Evolutionary conservation across 2,113 vertebrate species (phyloP).

Genomic region (Podarcis raffonei): DNA sequence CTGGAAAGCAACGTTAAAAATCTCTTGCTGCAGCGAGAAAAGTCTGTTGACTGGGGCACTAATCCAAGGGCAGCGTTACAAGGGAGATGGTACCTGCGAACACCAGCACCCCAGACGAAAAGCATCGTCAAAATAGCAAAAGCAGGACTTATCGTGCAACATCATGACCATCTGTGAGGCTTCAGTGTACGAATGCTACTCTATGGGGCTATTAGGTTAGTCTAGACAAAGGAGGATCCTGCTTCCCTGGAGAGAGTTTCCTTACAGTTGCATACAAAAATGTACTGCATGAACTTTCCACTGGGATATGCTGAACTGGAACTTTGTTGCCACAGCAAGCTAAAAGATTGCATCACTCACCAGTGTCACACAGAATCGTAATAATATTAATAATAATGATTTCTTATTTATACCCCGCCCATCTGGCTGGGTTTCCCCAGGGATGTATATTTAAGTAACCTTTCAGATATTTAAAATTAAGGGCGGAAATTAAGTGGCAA

Average conservation of each 20-base stretch:
- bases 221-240: background rate
- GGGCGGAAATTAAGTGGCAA: background rate
- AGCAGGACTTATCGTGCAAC: background rate
- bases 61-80: background rate
- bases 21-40: background rate
- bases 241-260: background rate
- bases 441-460: too few relatives aligned
- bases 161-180: background rate
- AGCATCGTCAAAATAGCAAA: background rate
- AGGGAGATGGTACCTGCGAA: background rate
- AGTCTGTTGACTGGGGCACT: background rate
- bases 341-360: background rate
- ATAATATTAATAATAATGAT: too few relatives aligned
- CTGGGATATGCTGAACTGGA: background rate
- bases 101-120: background rate
- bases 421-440: too few relatives aligned
- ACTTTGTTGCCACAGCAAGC: background rate
- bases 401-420: too few relatives aligned
- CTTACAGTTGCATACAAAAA: background rate
- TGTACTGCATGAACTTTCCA: background rate
- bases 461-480: too few relatives aligned
- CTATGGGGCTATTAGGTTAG: background rate
- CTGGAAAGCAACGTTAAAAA: too few relatives aligned
- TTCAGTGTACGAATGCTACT: background rate
- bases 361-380: too few relatives aligned